Conservation (phyloP, 2,113 vertebrate species). For the Trochalopteron elliotii region DNA sequence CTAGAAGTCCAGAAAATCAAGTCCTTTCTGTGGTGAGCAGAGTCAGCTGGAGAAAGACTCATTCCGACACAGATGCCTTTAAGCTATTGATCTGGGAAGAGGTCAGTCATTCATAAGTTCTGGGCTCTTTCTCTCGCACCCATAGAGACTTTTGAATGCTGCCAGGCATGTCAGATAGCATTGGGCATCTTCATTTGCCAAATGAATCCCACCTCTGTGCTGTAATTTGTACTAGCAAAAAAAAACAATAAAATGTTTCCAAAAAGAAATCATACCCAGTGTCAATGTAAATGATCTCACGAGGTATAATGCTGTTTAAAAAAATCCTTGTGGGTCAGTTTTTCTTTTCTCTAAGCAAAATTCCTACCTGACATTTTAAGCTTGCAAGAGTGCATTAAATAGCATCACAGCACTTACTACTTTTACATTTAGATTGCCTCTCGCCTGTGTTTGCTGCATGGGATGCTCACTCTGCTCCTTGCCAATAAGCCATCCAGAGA, state of each 20-base stretch:
- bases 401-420: not conserved
- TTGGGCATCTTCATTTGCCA: not conserved
- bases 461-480: not conserved
- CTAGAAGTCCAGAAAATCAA: not conserved
- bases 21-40: not conserved
- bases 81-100: not conserved
- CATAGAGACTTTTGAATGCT: not conserved
- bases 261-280: not conserved
- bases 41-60: not conserved
- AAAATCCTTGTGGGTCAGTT: not conserved
- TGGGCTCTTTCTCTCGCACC: not conserved
- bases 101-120: not conserved
- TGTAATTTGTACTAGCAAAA: not conserved
- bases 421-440: conserved; percentile 31
- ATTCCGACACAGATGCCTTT: not conserved
- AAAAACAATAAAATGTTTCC: not conserved
- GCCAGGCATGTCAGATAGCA: not conserved
- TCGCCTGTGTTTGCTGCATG: not conserved
- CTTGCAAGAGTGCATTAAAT: not conserved
- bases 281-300: not conserved
- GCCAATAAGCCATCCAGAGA: conserved; percentile 27
- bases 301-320: not conserved
- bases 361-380: not conserved
- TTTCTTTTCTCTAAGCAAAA: not conserved
- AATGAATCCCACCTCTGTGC: not conserved